Base-by-base conservation (phyloP, 2,113 vertebrate species). In the Brachyhypopomus gauderio region DNA sequence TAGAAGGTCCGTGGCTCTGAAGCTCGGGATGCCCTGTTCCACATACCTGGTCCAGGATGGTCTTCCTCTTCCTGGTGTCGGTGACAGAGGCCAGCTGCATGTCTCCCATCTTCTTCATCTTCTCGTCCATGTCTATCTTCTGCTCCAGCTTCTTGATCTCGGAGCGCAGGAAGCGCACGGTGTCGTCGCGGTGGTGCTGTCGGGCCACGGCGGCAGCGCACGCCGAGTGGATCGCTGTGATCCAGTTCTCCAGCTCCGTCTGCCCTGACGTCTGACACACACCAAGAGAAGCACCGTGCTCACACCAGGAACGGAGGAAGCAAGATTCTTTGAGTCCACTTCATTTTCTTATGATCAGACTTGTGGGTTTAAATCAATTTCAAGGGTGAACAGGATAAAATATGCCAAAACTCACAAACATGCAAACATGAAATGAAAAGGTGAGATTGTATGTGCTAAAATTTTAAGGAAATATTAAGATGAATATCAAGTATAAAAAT, bases 91-190 rank as follows among this genome's bases (percentile, higher is more conserved):
- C 96, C 72, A 99, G 92, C 89, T 99, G 98, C 97, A 99, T 98
- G 78, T 99, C 96, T 0, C 97, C 98, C 98, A 99, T 99, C 71
- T 99, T 99, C 92, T 98, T 99, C 98, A 99, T 99, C 91, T 99
- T 99, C 84, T 98, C 97, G 1, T 99, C 98, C 97, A 99, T 98
- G 89, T 99, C 98, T 2, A 99, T 98, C 92, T 98, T 98, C 91
- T 98, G 97, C 89, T 98, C 97, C 85, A 99, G 93, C 82, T 97
- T 98, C 25, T 95, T 96, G 82, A 98, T 95, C 85, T 99, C 97
- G 0, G 95, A 95, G 48, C 92, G 93, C 22, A 99, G 93, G 62
- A 99, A 93, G 2, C 96, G 94, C 67, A 98, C 91, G 0, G 97
- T 98, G 89, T 99, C 98, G 23, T 98, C 93, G 74, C 96, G 94